These are phyloP conservation scores for Mythimna lalbum DNA, from an alignment of 2,888 invertebrate species.

Conservation along the genomic window DNA sequence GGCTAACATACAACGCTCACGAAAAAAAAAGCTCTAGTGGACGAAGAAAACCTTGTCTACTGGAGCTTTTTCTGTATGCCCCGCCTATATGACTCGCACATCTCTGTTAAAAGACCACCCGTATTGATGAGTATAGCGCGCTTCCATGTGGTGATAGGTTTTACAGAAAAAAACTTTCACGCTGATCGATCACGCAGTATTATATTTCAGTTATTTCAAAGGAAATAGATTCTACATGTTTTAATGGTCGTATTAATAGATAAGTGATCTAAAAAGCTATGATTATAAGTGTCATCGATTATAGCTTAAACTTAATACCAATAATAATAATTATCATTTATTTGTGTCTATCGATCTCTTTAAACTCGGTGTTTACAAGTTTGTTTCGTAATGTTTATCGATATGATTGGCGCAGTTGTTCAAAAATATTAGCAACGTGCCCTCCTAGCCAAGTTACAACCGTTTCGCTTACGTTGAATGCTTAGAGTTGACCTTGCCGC, in stretches of 20 bases:
- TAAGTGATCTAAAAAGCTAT: not conserved
- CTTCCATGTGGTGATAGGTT: slow-evolving; percentile 11
- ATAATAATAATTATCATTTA: not conserved
- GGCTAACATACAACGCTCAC: not conserved
- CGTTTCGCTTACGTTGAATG: no score
- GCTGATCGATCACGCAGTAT: not conserved
- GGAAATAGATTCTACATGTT: not conserved
- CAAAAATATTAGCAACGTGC: no score
- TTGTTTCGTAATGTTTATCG: not conserved
- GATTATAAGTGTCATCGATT: not conserved
- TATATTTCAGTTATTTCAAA: not conserved
- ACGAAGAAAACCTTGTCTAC: not conserved
- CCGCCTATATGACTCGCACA: not conserved
- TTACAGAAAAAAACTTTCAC: not conserved
- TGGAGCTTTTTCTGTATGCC: not conserved
- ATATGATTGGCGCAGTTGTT: not conserved
- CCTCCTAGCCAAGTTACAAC: no score
- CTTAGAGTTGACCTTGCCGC: no score
- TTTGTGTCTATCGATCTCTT: not conserved
- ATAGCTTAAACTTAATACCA: not conserved
- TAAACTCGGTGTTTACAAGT: no score
- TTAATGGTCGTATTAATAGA: not conserved
- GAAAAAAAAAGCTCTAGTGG: no score
- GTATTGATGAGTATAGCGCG: slow-evolving; percentile 13
- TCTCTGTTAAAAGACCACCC: not conserved